phyloP scores from a whole-genome alignment of 2,797 vertebrate genomes.

The Microctenopoma lineatum region DNA sequence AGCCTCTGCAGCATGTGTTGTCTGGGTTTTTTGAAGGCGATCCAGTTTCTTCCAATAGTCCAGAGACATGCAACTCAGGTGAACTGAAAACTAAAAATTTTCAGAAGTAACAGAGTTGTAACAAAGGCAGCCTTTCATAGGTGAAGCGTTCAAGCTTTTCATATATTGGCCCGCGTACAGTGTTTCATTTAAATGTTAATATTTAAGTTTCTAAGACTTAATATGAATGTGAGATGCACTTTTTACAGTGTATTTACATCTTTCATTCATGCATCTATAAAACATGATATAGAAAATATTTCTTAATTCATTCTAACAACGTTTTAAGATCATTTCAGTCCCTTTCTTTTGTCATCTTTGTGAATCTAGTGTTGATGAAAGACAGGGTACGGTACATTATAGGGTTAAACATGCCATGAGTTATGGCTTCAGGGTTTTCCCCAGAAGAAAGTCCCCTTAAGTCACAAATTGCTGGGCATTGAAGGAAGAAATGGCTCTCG shows the following conservation, averaged over 20 bases:
- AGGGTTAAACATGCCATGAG: constrained; percentile 52
- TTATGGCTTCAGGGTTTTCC: constrained; percentile 46
- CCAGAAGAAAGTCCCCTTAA: constrained; percentile 47
- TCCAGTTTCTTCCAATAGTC: constrained; percentile 42
- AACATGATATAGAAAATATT: too few relatives aligned
- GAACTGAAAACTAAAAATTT: constrained; percentile 4
- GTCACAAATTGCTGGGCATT: constrained; percentile 36
- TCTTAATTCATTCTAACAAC: too few relatives aligned
- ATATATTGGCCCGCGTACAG: too few relatives aligned
- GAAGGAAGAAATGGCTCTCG: constrained; percentile 35
- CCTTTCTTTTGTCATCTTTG: neutral
- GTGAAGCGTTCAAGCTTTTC: too few relatives aligned
- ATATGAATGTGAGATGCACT: too few relatives aligned
- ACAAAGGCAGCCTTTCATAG: too few relatives aligned
- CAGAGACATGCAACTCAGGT: constrained; percentile 36
- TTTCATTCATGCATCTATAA: neutral
- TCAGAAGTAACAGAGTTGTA: too few relatives aligned
- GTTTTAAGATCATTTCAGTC: neutral
- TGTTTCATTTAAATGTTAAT: too few relatives aligned
- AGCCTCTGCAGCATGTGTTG: constrained; percentile 29
- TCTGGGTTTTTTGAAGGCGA: constrained; percentile 41
- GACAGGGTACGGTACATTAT: constrained; percentile 37
- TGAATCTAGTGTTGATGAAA: neutral
- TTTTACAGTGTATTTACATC: too few relatives aligned
- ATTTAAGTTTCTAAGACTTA: too few relatives aligned